Conservation (phyloP, 1,140 invertebrate genomes). For the Ganaspis sp. region DNA sequence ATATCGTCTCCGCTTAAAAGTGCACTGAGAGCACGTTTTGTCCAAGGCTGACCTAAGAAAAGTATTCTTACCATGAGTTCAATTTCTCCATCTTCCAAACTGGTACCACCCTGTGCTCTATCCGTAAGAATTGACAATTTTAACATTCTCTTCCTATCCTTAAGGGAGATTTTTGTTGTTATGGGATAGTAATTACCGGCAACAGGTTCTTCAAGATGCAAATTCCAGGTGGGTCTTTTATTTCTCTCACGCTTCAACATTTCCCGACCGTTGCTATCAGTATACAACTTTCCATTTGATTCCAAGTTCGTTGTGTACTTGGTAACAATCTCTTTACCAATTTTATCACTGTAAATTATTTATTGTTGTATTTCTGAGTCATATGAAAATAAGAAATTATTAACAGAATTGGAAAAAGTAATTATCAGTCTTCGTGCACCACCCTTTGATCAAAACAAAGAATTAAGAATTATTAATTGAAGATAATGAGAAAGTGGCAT, state of each 20-base stretch:
- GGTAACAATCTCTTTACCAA: slow-evolving; percentile 90
- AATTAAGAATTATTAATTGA: too few relatives aligned
- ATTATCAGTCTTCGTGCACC: too few relatives aligned
- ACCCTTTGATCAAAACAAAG: too few relatives aligned
- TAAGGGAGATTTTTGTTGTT: slow-evolving; percentile 87
- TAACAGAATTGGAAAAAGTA: too few relatives aligned
- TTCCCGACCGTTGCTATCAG: slow-evolving; percentile 96
- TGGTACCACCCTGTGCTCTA: slow-evolving; percentile 90
- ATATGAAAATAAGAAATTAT: too few relatives aligned
- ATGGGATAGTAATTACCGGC: slow-evolving; percentile 96
- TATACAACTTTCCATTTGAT: slow-evolving; percentile 87
- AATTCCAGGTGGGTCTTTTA: slow-evolving; percentile 85
- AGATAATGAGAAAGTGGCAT: too few relatives aligned
- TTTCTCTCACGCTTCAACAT: slow-evolving; percentile 86
- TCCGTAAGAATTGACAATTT: slow-evolving; percentile 88
- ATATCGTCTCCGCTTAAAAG: too few relatives aligned
- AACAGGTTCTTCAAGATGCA: slow-evolving; percentile 82
- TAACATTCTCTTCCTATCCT: slow-evolving; percentile 75
- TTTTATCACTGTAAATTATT: slow-evolving; percentile 77
- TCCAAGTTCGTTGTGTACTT: slow-evolving; percentile 82
- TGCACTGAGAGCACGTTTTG: too few relatives aligned
- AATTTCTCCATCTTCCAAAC: slow-evolving; percentile 85
- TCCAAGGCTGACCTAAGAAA: too few relatives aligned
- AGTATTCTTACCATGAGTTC: slow-evolving; percentile 85
- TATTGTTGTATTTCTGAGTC: background rate